phyloP scores from a whole-genome alignment of 2,888 invertebrate genomes.

The Harpagoxenus sublaevis region DNA sequence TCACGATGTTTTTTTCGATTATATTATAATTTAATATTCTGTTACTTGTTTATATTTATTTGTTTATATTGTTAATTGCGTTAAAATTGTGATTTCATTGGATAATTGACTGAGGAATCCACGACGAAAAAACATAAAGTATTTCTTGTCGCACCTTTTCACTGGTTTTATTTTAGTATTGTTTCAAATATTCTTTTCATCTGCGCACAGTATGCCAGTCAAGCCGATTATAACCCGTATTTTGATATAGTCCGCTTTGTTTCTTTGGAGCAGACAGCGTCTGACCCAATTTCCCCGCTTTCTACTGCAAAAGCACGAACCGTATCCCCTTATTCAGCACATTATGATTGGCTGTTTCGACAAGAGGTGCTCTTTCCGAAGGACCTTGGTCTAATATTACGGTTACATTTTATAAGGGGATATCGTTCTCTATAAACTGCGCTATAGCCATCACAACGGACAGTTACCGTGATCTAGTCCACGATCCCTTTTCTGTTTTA shows the following conservation, averaged over 20 bases:
- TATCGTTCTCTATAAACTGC: not conserved
- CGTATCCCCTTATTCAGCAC: conserved; percentile 40
- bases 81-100: not conserved
- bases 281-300: conserved; percentile 58
- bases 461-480: conserved; percentile 10
- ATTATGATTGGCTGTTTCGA: conserved; percentile 52
- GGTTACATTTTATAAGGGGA: not conserved
- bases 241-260: conserved; percentile 25
- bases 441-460: not conserved
- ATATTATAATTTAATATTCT: not conserved
- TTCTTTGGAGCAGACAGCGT: conserved; percentile 32
- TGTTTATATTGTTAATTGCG: not conserved
- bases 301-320: conserved; percentile 18
- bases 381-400: conserved; percentile 41
- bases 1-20: not conserved
- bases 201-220: not conserved
- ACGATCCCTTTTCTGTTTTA: not conserved
- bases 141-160: not conserved
- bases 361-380: conserved; percentile 19
- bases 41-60: not conserved
- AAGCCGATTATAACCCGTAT: conserved; percentile 35
- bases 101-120: not conserved
- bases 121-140: not conserved
- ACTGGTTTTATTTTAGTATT: not conserved
- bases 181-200: conserved; percentile 13